phyloP scores from a whole-genome alignment of 2,113 vertebrate species.

The Eublepharis macularius region DNA sequence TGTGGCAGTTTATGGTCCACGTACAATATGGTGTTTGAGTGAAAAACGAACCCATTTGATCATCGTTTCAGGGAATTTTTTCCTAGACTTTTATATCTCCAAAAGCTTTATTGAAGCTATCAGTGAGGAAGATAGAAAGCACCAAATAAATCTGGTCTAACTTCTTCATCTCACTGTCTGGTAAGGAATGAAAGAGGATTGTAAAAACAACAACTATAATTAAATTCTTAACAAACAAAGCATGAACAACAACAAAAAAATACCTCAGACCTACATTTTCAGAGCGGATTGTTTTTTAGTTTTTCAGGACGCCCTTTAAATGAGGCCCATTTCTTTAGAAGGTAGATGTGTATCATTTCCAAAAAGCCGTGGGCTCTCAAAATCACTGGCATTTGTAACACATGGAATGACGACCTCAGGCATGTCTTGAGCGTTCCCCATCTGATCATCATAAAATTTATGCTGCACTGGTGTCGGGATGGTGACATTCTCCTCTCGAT shows the following conservation, averaged over 20 bases:
- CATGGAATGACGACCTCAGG: no score
- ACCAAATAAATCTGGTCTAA: slow-evolving; percentile 64
- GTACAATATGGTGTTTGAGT: slow-evolving; percentile 50
- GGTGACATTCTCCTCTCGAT: no score
- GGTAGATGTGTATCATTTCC: not conserved
- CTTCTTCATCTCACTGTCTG: slow-evolving; percentile 43
- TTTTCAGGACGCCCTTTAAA: not conserved
- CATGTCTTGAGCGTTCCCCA: no score
- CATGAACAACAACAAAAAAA: no score
- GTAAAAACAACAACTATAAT: not conserved
- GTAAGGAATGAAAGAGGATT: not conserved
- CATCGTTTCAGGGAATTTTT: slow-evolving; percentile 71
- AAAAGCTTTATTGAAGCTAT: slow-evolving; percentile 70
- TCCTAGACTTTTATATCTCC: slow-evolving; percentile 70
- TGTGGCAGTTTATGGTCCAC: slow-evolving; percentile 61
- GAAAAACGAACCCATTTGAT: slow-evolving; percentile 72
- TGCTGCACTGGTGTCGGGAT: no score
- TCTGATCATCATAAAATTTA: no score
- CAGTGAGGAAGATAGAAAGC: slow-evolving; percentile 55
- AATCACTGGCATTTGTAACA: no score
- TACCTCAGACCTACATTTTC: not conserved
- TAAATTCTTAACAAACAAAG: not conserved
- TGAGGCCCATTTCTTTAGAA: not conserved
- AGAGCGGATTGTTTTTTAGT: not conserved
- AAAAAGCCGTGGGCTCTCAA: no score